A percentile compares a stretch with the other conserved stretches of the same genome.
phyloP scores from a whole-genome alignment of 2,113 vertebrate species.

The Deroptyus accipitrinus region DNA sequence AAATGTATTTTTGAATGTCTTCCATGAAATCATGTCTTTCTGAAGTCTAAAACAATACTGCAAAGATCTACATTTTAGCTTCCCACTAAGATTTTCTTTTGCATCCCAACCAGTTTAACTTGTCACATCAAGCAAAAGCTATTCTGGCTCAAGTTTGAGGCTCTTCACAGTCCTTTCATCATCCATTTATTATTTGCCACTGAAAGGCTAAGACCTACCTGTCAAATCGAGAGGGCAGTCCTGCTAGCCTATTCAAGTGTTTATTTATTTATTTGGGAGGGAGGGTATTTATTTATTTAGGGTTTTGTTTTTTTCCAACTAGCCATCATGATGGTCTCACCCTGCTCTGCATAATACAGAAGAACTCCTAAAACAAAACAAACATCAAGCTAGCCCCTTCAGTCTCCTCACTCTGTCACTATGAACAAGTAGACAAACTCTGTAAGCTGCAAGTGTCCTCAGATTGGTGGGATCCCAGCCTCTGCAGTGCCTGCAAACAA shows the following conservation, averaged over 20 bases:
- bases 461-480: background rate
- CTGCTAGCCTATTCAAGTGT: background rate
- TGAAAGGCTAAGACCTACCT: background rate
- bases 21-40: background rate
- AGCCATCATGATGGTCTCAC: background rate
- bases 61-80: background rate
- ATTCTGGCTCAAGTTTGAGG: background rate
- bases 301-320: background rate
- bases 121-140: background rate
- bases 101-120: background rate
- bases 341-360: background rate
- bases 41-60: background rate
- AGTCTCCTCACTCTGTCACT: accelerated
- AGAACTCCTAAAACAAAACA: background rate
- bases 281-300: background rate
- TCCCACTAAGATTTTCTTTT: background rate
- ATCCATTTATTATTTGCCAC: background rate
- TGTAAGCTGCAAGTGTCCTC: background rate
- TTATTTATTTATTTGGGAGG: background rate
- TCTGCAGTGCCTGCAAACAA: background rate
- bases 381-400: background rate
- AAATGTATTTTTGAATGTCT: background rate
- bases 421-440: background rate
- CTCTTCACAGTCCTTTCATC: background rate
- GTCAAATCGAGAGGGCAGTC: background rate